Percentiles rank a stretch among this genome's conserved stretches.
Conservation (phyloP, 1,140 invertebrate species). For the Laupala kohalensis region DNA sequence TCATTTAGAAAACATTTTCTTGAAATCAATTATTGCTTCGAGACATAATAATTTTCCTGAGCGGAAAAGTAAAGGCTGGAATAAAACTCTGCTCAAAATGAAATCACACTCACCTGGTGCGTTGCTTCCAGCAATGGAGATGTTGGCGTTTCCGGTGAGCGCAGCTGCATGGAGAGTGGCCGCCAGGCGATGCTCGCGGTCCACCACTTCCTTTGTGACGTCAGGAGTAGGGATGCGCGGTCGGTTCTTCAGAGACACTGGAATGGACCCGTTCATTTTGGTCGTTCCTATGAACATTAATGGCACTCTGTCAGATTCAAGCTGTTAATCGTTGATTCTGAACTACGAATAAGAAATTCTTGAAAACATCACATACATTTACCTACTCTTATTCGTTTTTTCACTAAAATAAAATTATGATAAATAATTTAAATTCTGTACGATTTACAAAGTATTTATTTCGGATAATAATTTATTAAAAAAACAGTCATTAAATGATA, state of each 20-base stretch:
- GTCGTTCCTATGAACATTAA: constrained; percentile 37
- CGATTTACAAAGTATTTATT: too few relatives aligned
- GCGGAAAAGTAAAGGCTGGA: not conserved
- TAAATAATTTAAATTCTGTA: too few relatives aligned
- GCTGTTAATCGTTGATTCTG: too few relatives aligned
- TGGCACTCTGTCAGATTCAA: too few relatives aligned
- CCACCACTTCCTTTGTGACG: constrained; percentile 59
- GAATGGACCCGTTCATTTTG: constrained; percentile 52
- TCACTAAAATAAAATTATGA: too few relatives aligned
- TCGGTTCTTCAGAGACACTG: constrained; percentile 52
- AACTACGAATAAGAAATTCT: too few relatives aligned
- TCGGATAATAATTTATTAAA: too few relatives aligned
- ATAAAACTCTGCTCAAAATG: not conserved
- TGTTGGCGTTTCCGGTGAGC: not conserved
- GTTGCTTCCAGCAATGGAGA: constrained; percentile 29
- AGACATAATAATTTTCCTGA: not conserved
- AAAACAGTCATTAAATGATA: too few relatives aligned
- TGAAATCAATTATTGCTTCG: not conserved
- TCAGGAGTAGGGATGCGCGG: constrained; percentile 76
- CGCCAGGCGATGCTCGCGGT: constrained; percentile 51
- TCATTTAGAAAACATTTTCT: too few relatives aligned
- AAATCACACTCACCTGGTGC: constrained; percentile 31
- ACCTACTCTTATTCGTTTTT: too few relatives aligned
- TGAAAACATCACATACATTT: too few relatives aligned
- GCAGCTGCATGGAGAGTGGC: constrained; percentile 21